phyloP scores from a whole-genome alignment of 2,888 invertebrate genomes.

The Apantesis nais region DNA sequence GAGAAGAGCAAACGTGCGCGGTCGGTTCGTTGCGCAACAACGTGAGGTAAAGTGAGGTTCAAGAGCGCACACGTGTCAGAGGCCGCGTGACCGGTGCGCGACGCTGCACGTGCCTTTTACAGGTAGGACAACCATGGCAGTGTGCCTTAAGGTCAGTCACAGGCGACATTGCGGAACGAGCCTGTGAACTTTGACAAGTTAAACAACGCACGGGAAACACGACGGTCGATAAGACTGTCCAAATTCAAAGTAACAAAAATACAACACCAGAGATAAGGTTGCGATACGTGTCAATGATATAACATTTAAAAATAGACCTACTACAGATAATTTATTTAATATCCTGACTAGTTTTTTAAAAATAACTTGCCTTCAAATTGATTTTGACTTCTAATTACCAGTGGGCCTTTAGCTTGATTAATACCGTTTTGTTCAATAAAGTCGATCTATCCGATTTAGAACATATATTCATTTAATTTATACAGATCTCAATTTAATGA shows the following conservation, averaged over 20 bases:
- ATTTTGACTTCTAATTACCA: background rate
- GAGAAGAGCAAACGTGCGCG: slow-evolving; percentile 72
- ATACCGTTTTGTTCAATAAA: background rate
- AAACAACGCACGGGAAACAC: background rate
- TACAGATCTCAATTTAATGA: slow-evolving; percentile 29
- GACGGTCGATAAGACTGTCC: slow-evolving; percentile 17
- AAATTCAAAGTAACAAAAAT: slow-evolving; percentile 31
- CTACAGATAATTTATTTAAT: slow-evolving; percentile 6
- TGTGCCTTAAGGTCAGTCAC: slow-evolving; percentile 54
- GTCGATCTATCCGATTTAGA: background rate
- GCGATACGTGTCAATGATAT: slow-evolving; percentile 19
- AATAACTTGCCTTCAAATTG: background rate
- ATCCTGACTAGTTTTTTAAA: background rate
- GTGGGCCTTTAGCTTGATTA: background rate
- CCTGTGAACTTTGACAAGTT: slow-evolving; percentile 36
- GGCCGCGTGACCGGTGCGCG: slow-evolving; percentile 73
- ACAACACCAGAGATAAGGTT: slow-evolving; percentile 24
- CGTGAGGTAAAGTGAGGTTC: slow-evolving; percentile 84
- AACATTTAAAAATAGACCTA: slow-evolving; percentile 18
- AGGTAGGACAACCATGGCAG: slow-evolving; percentile 58
- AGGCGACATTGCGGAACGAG: slow-evolving; percentile 28
- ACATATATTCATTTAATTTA: slow-evolving; percentile 30
- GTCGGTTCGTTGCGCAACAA: slow-evolving; percentile 75
- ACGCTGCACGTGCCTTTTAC: slow-evolving; percentile 62
- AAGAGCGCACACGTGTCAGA: slow-evolving; percentile 74